Evolutionary conservation across 2,888 invertebrate species (phyloP), one percentile per base, ranked within the genome.

Genomic region (Plebejus melissa): DNA sequence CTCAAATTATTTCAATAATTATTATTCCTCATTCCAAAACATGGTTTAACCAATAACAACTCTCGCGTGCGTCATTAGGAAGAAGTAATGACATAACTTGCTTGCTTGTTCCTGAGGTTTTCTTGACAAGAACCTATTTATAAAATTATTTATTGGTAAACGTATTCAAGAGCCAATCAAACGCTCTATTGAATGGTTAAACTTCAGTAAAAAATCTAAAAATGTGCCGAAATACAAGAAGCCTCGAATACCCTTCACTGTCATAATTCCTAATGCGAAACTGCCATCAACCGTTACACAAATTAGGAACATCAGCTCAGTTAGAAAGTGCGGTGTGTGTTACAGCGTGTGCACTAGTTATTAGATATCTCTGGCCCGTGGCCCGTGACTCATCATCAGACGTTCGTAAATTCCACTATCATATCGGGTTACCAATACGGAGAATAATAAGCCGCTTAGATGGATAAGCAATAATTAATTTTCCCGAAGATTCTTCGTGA

Each of bases 281-380:
- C 60, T 9, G 22, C 11, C 60, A 60, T 60, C 60, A 28, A 60
- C 60, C 60, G 60, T 60, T 60, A 60, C 22, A 60, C 60, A 28
- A 28, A 60, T 60, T 60, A 60, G 60, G 60, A 28, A 60, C 60
- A 60, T 28, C 60, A 60, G 58, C 58, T 60, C 60, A 60, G 28
- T 28, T 60, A 60, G 60, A 60, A 60, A 60, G 28, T 60, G 28
- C 4, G 60, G 60, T 60, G 60, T 60, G 28, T 60, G 60, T 60
- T 60, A 60, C 60, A 60, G 60, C 1, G 60, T 60, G 9, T 60
- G 60, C 60, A 60, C 60, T 60, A 28, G 60, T 60, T 60, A 60
- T 60, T 60, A 60, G 28, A 60, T 41, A 5, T 60, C 60, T 60
- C 9, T 60, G 60, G 60, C 60, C 28, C 11, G 9, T 60, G 60